Evolutionary conservation across 1,140 invertebrate genomes (phyloP).

Genomic region (Plutomurus gul): DNA sequence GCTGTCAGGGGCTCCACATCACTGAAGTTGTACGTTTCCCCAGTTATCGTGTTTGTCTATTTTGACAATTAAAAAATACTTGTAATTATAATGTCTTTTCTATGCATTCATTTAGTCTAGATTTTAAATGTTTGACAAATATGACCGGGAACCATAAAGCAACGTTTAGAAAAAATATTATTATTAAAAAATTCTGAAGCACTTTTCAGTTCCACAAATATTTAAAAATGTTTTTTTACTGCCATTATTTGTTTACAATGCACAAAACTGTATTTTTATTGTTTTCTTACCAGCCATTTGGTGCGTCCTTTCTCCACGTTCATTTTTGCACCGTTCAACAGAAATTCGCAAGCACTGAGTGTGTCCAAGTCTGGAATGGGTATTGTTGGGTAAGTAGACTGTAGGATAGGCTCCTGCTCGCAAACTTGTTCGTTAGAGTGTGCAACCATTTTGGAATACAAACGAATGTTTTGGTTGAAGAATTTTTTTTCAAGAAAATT

Average conservation of each 20-base stretch:
- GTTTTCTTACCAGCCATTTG: conserved; percentile 52
- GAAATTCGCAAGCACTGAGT: conserved; percentile 39
- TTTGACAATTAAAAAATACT: too few species aligned
- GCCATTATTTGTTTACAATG: too few species aligned
- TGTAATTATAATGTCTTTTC: too few species aligned
- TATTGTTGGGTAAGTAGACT: conserved; percentile 34
- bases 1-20: conserved; percentile 47
- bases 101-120: too few species aligned
- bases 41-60: conserved; percentile 50
- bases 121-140: too few species aligned
- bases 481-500: too few species aligned
- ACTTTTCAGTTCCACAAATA: neutral
- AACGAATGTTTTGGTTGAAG: too few species aligned
- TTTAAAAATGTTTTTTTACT: neutral
- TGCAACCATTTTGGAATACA: conserved; percentile 35
- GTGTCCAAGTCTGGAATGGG: conserved; percentile 42
- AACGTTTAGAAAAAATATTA: too few species aligned
- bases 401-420: conserved; percentile 39
- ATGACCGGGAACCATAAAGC: too few species aligned
- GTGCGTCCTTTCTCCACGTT: conserved; percentile 35
- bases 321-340: conserved; percentile 40
- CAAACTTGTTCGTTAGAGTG: neutral
- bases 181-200: too few species aligned
- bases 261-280: too few species aligned
- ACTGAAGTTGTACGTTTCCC: conserved; percentile 37